phyloP scores from a whole-genome alignment of 2,888 invertebrate species.

The Macroteleia sp. region DNA sequence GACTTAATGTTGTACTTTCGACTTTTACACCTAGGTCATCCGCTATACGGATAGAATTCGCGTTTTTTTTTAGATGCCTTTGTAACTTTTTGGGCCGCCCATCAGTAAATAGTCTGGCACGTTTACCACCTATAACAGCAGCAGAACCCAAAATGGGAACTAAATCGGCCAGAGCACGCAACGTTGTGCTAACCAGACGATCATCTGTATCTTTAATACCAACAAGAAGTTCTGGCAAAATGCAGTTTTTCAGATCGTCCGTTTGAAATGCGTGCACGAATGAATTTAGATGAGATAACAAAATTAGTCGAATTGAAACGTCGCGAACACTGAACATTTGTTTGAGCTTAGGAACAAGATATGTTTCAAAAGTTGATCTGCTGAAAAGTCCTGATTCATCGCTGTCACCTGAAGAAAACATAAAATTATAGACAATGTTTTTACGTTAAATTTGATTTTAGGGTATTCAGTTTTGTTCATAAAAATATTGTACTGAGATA shows the following conservation, averaged over 20 bases:
- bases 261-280: conserved; percentile 90
- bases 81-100: conserved; percentile 88
- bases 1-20: conserved; percentile 66
- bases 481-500: too few relatives aligned
- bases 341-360: conserved; percentile 90
- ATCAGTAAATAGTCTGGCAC: conserved; percentile 92
- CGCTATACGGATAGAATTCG: not conserved
- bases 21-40: conserved; percentile 3
- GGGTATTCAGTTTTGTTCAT: too few relatives aligned
- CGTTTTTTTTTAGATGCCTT: conserved; percentile 50
- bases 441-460: too few relatives aligned
- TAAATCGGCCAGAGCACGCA: conserved; percentile 92
- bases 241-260: conserved; percentile 89
- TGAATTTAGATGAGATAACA: conserved; percentile 91
- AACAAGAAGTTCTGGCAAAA: conserved; percentile 94
- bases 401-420: conserved; percentile 80
- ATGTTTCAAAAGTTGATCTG: conserved; percentile 88
- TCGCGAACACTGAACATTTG: conserved; percentile 94
- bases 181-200: conserved; percentile 91
- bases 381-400: conserved; percentile 88
- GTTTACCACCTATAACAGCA: conserved; percentile 91
- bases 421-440: too few relatives aligned
- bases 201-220: conserved; percentile 95
- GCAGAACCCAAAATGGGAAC: conserved; percentile 93
- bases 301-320: conserved; percentile 90